These are phyloP conservation scores for Arvicanthis niloticus DNA, from an alignment of 2,113 vertebrate genomes.

Conservation along the genomic window DNA sequence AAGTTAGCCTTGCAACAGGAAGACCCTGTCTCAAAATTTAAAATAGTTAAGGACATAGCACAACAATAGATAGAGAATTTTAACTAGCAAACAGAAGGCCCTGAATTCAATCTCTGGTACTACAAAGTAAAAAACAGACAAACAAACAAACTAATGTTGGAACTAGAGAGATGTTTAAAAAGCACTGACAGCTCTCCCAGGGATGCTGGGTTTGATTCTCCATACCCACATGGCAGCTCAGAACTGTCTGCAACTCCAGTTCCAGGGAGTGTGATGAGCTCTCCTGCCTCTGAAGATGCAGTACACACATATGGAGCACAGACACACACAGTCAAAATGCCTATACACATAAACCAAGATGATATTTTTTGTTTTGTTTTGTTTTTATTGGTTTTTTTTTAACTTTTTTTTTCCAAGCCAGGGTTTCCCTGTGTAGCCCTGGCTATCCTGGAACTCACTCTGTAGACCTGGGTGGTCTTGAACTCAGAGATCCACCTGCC, in stretches of 20 bases:
- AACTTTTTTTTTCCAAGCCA: no score
- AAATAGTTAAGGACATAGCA: background rate
- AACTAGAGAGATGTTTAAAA: background rate
- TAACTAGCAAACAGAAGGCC: background rate
- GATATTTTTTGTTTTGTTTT: no score
- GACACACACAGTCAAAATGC: no score
- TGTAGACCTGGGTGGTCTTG: no score
- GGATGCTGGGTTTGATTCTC: background rate
- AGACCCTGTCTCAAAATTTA: background rate
- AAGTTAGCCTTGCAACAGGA: background rate
- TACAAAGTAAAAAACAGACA: background rate
- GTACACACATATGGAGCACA: background rate
- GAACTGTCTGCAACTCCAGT: background rate
- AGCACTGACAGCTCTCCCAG: background rate
- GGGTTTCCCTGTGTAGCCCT: no score
- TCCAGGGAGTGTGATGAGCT: background rate
- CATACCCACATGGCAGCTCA: background rate
- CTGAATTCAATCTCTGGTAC: background rate
- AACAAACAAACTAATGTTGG: background rate
- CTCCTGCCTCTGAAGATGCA: background rate
- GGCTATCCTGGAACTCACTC: no score
- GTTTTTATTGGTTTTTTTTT: no score
- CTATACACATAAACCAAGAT: background rate
- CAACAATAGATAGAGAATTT: background rate
- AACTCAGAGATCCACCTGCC: no score